Base-by-base conservation (phyloP, 2,888 invertebrate species). In the Lymantria monacha region DNA sequence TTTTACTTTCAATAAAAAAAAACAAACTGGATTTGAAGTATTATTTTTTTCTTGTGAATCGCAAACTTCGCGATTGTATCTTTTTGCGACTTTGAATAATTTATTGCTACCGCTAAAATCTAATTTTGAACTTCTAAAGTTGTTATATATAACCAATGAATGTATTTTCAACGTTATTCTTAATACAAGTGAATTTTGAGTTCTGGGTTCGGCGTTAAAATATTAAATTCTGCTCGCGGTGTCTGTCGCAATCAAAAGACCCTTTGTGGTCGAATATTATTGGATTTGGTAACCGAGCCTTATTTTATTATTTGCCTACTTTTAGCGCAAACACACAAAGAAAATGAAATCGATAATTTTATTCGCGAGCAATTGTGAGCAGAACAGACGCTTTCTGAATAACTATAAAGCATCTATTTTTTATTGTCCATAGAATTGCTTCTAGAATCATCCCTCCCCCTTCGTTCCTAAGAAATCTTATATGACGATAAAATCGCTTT, bases 291-390 rank as follows among this genome's bases (percentile, higher is more conserved):
- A 72, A 68, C 63, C 66, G 66, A 64, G 64, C 69, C 71, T 70
- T 73, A 72, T 76, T 76, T 70, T 70, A 72, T 75, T 74, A 66
- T 73, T 73, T 73, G 66, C 63, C 63, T 70, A 74, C 64, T 75
- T 73, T 68, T 65, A 70, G 64, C 57, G 55, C 64, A 70, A 74
- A 66, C 65, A 72, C 70, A 72, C 72, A 77, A 78, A 75, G 72
- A 68, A 72, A 78, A 79, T 74, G 65, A 73, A 73, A 78, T 78
- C 70, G 69, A 76, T 76, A 75, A 73, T 79, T 76, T 74, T 76
- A 72, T 72, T 76, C 59, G 68, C 60, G 59, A 62, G 51, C 63
- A 56, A 65, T 72, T 65, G 65, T 47, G 53, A 52, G 57, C 60
- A 55, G 61, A 62, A 52, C 67, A 59, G 59, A 72, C 68, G 73